Base-by-base conservation (phyloP, 2,797 vertebrate genomes). In the Bryconaethiops microstoma region DNA sequence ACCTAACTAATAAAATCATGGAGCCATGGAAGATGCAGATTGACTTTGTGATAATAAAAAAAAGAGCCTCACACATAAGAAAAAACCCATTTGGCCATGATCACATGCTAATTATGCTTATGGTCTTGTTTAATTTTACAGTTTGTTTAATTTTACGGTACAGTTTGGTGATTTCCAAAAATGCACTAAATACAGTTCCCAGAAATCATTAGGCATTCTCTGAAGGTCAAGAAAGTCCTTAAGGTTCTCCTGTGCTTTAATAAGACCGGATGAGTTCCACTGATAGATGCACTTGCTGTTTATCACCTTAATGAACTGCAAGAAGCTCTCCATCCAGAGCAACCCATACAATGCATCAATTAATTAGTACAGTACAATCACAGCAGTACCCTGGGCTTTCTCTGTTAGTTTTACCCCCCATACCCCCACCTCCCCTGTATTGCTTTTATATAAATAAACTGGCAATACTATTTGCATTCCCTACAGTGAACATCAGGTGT, bases 211-310 rank as follows among this genome's bases (percentile, higher is more conserved):
- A 45, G 0, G 19, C 3, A 14, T 45, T 45, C 39, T 68, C 13
- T 7, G 14, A 64, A 64, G 62, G 7, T 6, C 12, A 14, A 6
- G 54, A 7, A 59, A 6, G 9, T n/a, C 57, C 8, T 4, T 40
- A 39, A 16, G 63, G 2, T 39, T 39, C 35, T 39, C 14, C 17
- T 67, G 39, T 42, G 39, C 65, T 45, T 21, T 68, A 68, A 45
- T 69, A n/a, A 35, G 65, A 48, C 48, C 23, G 60, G 13, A 59
- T 17, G 13, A 29, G 23, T 68, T 59, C 48, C 40, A 48, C 10
- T 52, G 42, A 52, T n/a, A 48, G 63, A 50, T 6, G 62, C 35
- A 35, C 52, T 59, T 72, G 29, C 69, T 72, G 72, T 50, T 59
- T 2, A 74, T 69, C 54, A 69, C 45, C 16, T 21, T 75, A 68